These are phyloP conservation scores for Neogale vison DNA, from an alignment of 2,113 vertebrate genomes.

Conservation along the genomic window DNA sequence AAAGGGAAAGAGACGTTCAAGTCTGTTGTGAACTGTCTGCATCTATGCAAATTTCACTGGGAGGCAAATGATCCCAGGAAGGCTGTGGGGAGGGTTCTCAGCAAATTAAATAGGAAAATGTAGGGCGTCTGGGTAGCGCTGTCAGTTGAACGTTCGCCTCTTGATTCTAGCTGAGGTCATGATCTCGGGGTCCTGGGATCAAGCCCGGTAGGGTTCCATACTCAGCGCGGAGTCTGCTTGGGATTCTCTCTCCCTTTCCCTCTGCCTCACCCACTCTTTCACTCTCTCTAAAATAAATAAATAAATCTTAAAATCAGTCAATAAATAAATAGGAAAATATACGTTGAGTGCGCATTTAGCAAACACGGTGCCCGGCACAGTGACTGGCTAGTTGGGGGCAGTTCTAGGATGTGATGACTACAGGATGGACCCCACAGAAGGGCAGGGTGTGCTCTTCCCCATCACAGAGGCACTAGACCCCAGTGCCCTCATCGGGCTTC, in stretches of 20 bases:
- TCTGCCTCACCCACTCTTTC: neutral
- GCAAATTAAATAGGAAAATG: neutral
- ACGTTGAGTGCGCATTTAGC: fast-evolving
- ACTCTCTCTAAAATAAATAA: neutral
- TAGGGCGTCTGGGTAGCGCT: neutral
- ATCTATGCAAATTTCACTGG: neutral
- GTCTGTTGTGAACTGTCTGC: neutral
- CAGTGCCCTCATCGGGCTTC: neutral
- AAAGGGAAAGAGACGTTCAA: neutral
- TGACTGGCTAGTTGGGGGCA: fast-evolving
- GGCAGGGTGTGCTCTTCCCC: neutral
- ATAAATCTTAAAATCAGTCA: neutral
- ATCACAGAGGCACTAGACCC: neutral
- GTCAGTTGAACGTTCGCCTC: neutral
- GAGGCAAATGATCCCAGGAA: neutral
- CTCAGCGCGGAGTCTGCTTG: neutral
- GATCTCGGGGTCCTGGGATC: neutral
- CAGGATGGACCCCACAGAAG: fast-evolving
- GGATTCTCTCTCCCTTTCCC: neutral
- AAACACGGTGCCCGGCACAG: fast-evolving
- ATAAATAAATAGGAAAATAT: neutral
- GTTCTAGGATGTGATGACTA: neutral
- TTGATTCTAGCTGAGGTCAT: neutral
- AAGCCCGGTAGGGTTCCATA: neutral
- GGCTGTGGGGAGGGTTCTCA: neutral